Evolutionary conservation across 1,140 invertebrate species (phyloP), one percentile per base, ranked within the genome.

Genomic region (Bombus breviceps): DNA sequence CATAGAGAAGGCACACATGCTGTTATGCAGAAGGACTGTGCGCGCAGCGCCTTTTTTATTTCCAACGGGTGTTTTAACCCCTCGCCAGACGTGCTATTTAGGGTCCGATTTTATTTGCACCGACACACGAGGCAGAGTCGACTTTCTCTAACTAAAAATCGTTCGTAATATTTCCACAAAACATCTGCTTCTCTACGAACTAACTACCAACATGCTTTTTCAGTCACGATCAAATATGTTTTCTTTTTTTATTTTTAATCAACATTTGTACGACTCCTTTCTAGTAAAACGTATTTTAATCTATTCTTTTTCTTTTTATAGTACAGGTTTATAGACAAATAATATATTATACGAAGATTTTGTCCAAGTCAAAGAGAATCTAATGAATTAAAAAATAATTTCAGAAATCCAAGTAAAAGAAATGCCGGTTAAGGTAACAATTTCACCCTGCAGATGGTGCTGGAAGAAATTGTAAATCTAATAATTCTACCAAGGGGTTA

Each of bases 91-190:
- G 80, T 83, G 88, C 88, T 88, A 89, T 89, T 89, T 88, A 88
- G 85, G 88, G 80, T 82, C 73, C 84, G 72, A 89, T 89, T 86
- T 89, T 89, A 89, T 89, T 89, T 86, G 80, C 71, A 81, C 87
- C 66, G 69, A 85, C 59, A 62, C 73, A 80, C 66, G 64, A 41
- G 34, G 34, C 66, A 47, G 43, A 66, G 72, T 79, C 59, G 80
- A 72, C 64, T 85, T 85, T 85, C 77, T 64, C 83, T 78, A 80
- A 72, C 83, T 59, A 79, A 85, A 85, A 85, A 85, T 64, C 83
- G 28, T 80, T 43, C 32, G 53, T 64, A 57, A 85, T 85, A 85
- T 85, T 85, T 85, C 41, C 41, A 47, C 37, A 34, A 39, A 72
- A 62, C 57, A 72, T 47, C 68, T 32, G 59, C 71, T n/a, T 15